Percentiles rank a stretch among this genome's conserved stretches.
Conservation (phyloP, 2,113 vertebrate species). For the Tenebrosternarchus preto region DNA sequence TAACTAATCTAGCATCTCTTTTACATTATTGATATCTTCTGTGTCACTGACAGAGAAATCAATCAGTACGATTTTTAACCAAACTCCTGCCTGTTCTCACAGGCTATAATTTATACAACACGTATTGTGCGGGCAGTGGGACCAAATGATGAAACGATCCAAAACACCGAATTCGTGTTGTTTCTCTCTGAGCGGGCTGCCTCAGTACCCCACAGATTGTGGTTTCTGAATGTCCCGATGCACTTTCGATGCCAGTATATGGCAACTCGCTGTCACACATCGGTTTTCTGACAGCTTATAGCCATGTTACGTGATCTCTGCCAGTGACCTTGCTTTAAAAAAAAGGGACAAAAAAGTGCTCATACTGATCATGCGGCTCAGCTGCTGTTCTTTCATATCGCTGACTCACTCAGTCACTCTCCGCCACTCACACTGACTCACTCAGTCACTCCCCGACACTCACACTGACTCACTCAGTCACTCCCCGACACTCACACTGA, state of each 20-base stretch:
- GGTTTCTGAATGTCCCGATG: too few relatives aligned
- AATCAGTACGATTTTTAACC: neutral
- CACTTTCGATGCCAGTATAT: too few relatives aligned
- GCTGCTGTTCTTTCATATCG: neutral
- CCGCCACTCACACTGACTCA: too few relatives aligned
- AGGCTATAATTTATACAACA: neutral
- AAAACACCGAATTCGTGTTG: neutral
- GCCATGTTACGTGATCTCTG: slow-evolving; percentile 12
- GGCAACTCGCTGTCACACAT: neutral
- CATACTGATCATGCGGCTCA: neutral
- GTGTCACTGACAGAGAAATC: slow-evolving; percentile 41
- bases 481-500: too few relatives aligned
- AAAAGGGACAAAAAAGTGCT: too few relatives aligned
- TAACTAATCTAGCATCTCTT: neutral
- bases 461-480: too few relatives aligned
- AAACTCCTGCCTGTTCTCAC: neutral
- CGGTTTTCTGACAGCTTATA: neutral
- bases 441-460: too few relatives aligned
- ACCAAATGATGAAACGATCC: neutral
- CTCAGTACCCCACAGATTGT: neutral
- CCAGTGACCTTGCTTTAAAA: slow-evolving; percentile 24
- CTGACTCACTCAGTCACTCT: too few relatives aligned
- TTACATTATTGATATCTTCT: neutral
- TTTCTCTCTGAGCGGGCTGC: neutral
- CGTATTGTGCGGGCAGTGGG: neutral